Evolutionary conservation across 2,888 invertebrate genomes (phyloP), one percentile per base, ranked within the genome.

Genomic region (Lasioglossum morio): DNA sequence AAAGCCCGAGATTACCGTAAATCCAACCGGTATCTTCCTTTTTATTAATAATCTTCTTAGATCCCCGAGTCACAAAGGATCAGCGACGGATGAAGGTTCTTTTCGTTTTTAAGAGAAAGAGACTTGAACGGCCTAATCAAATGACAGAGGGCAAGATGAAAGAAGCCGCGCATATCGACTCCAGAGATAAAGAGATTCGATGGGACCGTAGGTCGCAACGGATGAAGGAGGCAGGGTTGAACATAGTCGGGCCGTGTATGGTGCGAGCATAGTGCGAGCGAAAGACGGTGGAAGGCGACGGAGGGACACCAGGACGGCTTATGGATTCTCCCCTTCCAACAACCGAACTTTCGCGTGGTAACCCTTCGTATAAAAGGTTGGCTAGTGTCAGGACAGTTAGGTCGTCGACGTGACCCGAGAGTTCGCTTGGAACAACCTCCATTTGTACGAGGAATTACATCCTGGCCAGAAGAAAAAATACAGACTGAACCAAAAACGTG

Each of bases 401-500:
- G 92, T 93, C 91, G 91, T 89, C 92, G 92, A 93, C 93, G 93
- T 93, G 93, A 93, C 93, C 92, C 92, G 84, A 87, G 92, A 93
- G 89, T 89, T 93, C 89, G 89, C 88, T 83, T 86, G 91, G 90
- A 92, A 93, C 90, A 93, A 91, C 92, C 91, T 90, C 92, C 93
- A 92, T 92, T 92, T 92, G 93, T 92, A 92, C 90, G 89, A 90
- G 89, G 91, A 92, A 93, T 92, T 93, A 93, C 93, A 90, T 92
- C 87, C 90, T 78, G 85, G 85, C 70, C 77, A 37, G 43, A 80
- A 75, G 81, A 79, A 87, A 89, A 90, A 87, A 85, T n/a, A 70
- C 12, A 37, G 70, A 79, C 19, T 8, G 19, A 8, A 63, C 63
- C 72, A 87, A 91, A 90, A 87, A 83, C 23, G 4, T 69, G 37